Conservation (phyloP, 2,888 invertebrate genomes). For the Trichopoda pennipes region DNA sequence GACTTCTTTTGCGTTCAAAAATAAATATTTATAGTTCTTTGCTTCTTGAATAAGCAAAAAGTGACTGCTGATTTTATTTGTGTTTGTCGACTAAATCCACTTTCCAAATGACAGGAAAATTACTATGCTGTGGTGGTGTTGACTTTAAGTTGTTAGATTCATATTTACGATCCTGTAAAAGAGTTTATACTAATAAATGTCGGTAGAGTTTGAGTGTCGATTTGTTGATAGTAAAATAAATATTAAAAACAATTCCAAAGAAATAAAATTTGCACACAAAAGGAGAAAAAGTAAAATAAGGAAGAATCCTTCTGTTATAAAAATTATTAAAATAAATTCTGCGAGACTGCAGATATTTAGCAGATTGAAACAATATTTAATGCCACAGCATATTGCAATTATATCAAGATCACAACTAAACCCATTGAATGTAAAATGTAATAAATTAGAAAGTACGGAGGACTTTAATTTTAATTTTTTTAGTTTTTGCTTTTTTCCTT, state of each 20-base stretch:
- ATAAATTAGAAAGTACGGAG: too few species aligned
- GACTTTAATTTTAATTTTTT: neutral
- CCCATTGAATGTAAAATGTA: neutral
- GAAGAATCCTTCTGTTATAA: neutral
- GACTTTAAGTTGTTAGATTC: constrained; percentile 55
- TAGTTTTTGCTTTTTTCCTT: too few species aligned
- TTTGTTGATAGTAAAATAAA: constrained; percentile 48
- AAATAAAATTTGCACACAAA: constrained; percentile 48
- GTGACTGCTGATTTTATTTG: constrained; percentile 33
- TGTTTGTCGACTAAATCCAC: constrained; percentile 44
- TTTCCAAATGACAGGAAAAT: constrained; percentile 48
- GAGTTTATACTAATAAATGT: constrained; percentile 42
- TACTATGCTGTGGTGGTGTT: constrained; percentile 44
- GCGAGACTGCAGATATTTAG: constrained; percentile 22
- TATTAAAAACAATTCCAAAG: constrained; percentile 57
- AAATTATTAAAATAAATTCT: neutral
- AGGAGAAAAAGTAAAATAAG: neutral
- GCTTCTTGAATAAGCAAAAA: neutral
- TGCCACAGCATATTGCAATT: neutral
- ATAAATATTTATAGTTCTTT: constrained; percentile 33
- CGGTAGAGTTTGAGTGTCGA: constrained; percentile 32
- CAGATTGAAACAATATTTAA: neutral
- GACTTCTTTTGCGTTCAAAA: neutral
- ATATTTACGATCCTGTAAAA: constrained; percentile 40
- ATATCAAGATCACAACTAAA: neutral